Percentiles rank a stretch among this genome's conserved stretches.
phyloP scores from a whole-genome alignment of 2,888 invertebrate genomes.

The Nipponacmea schrenckii region DNA sequence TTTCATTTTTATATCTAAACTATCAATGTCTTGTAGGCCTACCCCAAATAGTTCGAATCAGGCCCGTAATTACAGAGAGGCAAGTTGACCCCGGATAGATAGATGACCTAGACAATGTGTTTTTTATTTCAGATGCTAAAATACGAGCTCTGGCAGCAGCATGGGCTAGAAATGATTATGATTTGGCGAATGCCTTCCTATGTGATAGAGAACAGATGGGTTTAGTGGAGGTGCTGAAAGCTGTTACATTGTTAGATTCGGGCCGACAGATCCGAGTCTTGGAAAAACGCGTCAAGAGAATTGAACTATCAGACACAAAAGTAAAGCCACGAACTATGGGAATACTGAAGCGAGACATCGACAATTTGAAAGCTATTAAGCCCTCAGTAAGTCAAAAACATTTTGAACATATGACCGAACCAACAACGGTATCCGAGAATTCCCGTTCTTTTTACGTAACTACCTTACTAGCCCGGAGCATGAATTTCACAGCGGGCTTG shows the following conservation, averaged over 20 bases:
- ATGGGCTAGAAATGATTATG: conserved; percentile 61
- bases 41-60: too few relatives aligned
- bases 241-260: conserved; percentile 57
- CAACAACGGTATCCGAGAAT: background rate
- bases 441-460: too few relatives aligned
- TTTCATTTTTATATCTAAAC: too few relatives aligned
- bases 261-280: conserved; percentile 53
- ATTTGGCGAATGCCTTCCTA: conserved; percentile 57
- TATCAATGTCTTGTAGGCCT: too few relatives aligned
- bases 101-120: too few relatives aligned
- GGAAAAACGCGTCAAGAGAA: conserved; percentile 60
- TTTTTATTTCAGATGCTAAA: conserved; percentile 50
- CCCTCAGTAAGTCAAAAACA: conserved; percentile 48
- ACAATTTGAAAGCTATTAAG: conserved; percentile 57
- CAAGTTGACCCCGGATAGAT: too few relatives aligned
- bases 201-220: conserved; percentile 51
- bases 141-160: conserved; percentile 61
- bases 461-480: too few relatives aligned
- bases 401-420: background rate
- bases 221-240: conserved; percentile 61
- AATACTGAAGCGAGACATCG: conserved; percentile 61
- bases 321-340: conserved; percentile 54
- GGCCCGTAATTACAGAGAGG: too few relatives aligned
- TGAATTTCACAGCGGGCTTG: too few relatives aligned
- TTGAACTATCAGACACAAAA: conserved; percentile 54